These are phyloP conservation scores for Pachymerium ferrugineum DNA, from an alignment of 2,888 invertebrate genomes.

Conservation along the genomic window DNA sequence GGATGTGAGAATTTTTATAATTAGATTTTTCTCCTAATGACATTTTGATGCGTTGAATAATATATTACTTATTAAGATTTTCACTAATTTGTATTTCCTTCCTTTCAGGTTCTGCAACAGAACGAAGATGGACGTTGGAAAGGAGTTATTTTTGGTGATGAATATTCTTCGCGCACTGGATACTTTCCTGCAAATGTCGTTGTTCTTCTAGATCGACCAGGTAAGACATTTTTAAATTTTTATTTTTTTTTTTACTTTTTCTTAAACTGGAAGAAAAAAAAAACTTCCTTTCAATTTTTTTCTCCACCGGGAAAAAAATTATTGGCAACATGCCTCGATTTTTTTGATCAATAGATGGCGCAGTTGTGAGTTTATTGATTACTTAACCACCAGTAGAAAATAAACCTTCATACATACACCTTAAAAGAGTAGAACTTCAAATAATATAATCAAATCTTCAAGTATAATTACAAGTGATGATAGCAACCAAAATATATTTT, in stretches of 20 bases:
- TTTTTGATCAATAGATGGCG: slow-evolving; percentile 17
- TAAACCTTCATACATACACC: too few species aligned
- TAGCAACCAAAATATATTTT: too few species aligned
- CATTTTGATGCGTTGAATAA: not conserved
- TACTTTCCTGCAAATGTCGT: slow-evolving; percentile 46
- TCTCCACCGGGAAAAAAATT: not conserved
- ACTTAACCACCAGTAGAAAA: not conserved
- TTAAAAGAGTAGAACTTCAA: too few species aligned
- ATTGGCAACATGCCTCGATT: not conserved
- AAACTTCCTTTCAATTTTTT: not conserved
- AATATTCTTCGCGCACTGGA: slow-evolving; percentile 47
- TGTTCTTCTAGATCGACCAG: slow-evolving; percentile 37
- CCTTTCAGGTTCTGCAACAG: slow-evolving; percentile 46
- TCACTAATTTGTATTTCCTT: not conserved
- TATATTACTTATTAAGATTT: not conserved
- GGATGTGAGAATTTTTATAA: not conserved
- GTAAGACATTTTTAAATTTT: slow-evolving; percentile 26
- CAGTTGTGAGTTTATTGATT: not conserved
- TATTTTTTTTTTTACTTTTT: not conserved
- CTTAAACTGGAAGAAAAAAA: not conserved
- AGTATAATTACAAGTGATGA: too few species aligned
- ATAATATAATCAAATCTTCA: too few species aligned
- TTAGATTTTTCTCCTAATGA: not conserved
- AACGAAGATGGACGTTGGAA: slow-evolving; percentile 46
- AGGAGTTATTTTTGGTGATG: slow-evolving; percentile 47